phyloP scores from a whole-genome alignment of 2,888 invertebrate species.

The Ganaspis brasiliensis region DNA sequence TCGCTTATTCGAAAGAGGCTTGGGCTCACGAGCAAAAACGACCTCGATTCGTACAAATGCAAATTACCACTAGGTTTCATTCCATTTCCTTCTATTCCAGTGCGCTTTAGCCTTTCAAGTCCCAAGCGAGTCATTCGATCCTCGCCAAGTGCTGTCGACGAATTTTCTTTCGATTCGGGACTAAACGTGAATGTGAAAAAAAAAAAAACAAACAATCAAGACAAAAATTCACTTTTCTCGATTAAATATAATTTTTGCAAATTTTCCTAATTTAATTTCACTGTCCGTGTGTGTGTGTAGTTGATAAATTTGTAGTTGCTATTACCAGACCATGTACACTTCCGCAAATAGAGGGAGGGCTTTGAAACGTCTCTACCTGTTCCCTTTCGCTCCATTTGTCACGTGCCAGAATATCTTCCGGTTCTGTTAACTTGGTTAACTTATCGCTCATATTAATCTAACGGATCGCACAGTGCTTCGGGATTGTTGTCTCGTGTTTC shows the following conservation, averaged over 20 bases:
- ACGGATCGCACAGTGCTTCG: constrained; percentile 9
- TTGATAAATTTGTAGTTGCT: constrained; percentile 20
- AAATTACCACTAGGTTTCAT: constrained; percentile 59
- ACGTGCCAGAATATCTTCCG: constrained; percentile 40
- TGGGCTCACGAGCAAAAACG: constrained; percentile 58
- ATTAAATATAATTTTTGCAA: no score
- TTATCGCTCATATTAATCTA: constrained; percentile 40
- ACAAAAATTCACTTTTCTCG: not conserved
- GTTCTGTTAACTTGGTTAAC: constrained; percentile 36
- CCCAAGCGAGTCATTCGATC: constrained; percentile 55
- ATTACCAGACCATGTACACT: constrained; percentile 16
- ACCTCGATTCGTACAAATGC: constrained; percentile 57
- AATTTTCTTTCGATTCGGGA: constrained; percentile 24
- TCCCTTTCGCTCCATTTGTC: constrained; percentile 33
- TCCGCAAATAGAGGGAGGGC: constrained; percentile 16
- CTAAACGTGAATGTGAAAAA: no score
- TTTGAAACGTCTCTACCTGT: constrained; percentile 28
- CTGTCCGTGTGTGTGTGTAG: not conserved
- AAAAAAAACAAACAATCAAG: not conserved
- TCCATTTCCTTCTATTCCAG: constrained; percentile 53
- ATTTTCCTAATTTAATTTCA: not conserved
- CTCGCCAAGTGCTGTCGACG: constrained; percentile 30
- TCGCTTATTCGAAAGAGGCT: constrained; percentile 44
- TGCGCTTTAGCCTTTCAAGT: constrained; percentile 49
- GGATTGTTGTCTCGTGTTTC: constrained; percentile 33